Evolutionary conservation across 2,888 invertebrate species (phyloP).

Genomic region (Melanotus villosus): DNA sequence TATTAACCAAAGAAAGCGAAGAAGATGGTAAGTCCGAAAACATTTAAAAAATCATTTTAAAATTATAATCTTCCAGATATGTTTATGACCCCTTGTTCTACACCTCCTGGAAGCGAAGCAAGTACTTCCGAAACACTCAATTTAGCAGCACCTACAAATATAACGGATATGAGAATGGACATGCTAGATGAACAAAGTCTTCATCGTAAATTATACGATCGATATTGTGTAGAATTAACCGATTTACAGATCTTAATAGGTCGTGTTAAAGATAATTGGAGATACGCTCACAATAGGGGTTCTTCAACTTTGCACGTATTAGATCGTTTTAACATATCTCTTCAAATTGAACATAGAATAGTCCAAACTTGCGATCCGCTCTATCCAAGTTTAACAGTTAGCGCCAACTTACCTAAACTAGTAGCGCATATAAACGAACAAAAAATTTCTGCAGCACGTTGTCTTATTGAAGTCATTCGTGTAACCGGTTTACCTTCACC

Average conservation of each 20-base stretch:
- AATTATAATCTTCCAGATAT: constrained; percentile 69
- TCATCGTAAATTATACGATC: constrained; percentile 82
- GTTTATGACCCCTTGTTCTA: constrained; percentile 89
- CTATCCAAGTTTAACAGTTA: constrained; percentile 87
- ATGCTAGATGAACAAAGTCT: constrained; percentile 74
- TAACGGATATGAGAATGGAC: constrained; percentile 45
- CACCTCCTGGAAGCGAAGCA: constrained; percentile 85
- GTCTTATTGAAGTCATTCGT: constrained; percentile 69
- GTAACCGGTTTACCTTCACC: constrained; percentile 68
- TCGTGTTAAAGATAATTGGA: constrained; percentile 91
- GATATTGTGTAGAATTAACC: constrained; percentile 84
- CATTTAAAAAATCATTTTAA: not conserved
- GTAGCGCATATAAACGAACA: constrained; percentile 93
- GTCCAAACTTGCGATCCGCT: constrained; percentile 88
- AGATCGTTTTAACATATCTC: constrained; percentile 71
- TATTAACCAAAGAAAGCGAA: constrained; percentile 66
- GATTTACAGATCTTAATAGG: constrained; percentile 92
- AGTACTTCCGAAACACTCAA: constrained; percentile 72
- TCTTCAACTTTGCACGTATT: constrained; percentile 90
- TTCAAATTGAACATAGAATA: constrained; percentile 84
- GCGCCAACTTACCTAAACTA: constrained; percentile 89
- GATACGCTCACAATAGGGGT: constrained; percentile 87
- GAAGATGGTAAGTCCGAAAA: constrained; percentile 66
- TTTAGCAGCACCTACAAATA: constrained; percentile 52
- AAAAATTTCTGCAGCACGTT: constrained; percentile 81